Conservation (phyloP, 2,888 invertebrate species). For the Stenodema calcarata region DNA sequence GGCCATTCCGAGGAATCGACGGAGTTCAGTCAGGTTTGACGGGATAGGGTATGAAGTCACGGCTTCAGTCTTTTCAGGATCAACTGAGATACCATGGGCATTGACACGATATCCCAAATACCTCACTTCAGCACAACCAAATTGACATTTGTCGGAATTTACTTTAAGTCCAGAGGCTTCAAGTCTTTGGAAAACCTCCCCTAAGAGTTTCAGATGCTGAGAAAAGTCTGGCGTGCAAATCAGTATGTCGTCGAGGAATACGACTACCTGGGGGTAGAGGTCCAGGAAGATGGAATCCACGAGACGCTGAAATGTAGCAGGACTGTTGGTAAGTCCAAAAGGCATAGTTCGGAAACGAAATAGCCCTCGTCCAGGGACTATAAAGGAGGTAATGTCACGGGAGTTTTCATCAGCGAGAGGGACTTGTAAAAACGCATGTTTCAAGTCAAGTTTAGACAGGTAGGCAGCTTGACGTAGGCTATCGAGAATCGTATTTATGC, state of each 20-base stretch:
- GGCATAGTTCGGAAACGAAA: slow-evolving; percentile 43
- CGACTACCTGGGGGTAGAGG: too few species aligned
- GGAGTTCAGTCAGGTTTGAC: slow-evolving; percentile 8
- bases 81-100: too few species aligned
- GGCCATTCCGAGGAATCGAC: neutral
- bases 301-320: too few species aligned
- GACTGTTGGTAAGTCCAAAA: too few species aligned
- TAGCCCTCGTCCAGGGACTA: too few species aligned
- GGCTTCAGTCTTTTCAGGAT: neutral
- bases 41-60: neutral
- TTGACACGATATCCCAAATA: slow-evolving; percentile 48
- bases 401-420: too few species aligned
- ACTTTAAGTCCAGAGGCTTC: neutral
- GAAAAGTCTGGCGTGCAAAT: too few species aligned
- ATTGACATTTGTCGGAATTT: slow-evolving; percentile 31
- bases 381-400: slow-evolving; percentile 59
- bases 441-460: slow-evolving; percentile 20
- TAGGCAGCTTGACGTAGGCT: neutral
- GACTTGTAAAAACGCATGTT: too few species aligned
- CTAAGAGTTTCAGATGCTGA: too few species aligned
- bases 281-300: too few species aligned
- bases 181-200: too few species aligned
- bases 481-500: neutral
- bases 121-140: slow-evolving; percentile 18
- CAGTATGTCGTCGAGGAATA: too few species aligned